Conservation (phyloP, 2,888 invertebrate genomes). For the Villa cingulata region DNA sequence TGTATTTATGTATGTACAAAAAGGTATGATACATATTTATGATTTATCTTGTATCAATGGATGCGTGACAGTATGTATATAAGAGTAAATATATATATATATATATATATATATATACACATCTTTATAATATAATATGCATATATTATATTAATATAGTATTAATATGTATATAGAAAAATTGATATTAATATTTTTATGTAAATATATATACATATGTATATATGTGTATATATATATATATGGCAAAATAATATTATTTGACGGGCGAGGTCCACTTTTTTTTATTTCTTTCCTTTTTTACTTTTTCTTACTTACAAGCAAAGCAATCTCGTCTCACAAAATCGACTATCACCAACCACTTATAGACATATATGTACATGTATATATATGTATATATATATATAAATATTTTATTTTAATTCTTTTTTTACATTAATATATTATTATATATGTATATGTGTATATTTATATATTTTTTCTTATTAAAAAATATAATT, state of each 20-base stretch:
- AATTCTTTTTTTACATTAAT: no score
- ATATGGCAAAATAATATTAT: slow-evolving; percentile 17
- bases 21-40: not conserved
- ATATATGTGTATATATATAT: slow-evolving; percentile 5
- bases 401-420: no score
- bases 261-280: slow-evolving; percentile 33
- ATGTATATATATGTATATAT: no score
- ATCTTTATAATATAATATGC: no score
- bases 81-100: not conserved
- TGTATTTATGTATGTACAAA: not conserved
- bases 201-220: slow-evolving; percentile 7
- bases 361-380: not conserved
- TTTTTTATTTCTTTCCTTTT: not conserved
- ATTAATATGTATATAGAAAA: no score
- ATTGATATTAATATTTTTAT: not conserved
- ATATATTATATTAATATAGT: not conserved
- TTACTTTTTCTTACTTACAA: not conserved
- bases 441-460: no score
- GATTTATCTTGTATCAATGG: slow-evolving; percentile 19
- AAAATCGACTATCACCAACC: not conserved
- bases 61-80: slow-evolving; percentile 15
- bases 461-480: no score
- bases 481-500: no score
- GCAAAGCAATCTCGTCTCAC: not conserved
- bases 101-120: not conserved